Base-by-base conservation (phyloP, 2,797 vertebrate species). In the Labeo calbasu region DNA sequence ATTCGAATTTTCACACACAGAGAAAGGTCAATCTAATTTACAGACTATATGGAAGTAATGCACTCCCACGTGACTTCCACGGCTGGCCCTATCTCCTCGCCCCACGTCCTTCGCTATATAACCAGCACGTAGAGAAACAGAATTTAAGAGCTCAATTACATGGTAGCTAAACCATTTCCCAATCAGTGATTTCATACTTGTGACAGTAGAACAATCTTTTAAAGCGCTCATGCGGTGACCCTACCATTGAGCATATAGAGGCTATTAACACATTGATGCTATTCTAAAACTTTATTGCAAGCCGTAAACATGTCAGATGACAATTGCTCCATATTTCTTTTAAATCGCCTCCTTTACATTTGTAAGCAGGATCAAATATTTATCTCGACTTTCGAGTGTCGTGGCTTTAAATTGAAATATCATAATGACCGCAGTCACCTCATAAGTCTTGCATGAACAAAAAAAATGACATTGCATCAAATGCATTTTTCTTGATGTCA, bases 121-220 rank as follows among this genome's bases (percentile, higher is more conserved):
- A 84, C 73, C 77, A 71, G 77, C 80, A 73, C 55, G 46, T 55
- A 76, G 70, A 84, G 79, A 36, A 69, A 82, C 43, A 81, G 71
- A 77, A 84, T 87, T 82, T 82, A 87, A 88, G 66, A 77, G 86
- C 76, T 86, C 87, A 88, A 88, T 88, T 87, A 88, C 88, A 84
- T 78, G 87, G 59, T 80, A 80, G 84, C 55, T 77, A 87, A 79
- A 63, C 80, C 71, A 50, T 88, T 88, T 88, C 81, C 19, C 79
- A 86, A 86, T 85, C 82, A 43, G 71, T 76, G 86, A 83, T 83
- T 88, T 84, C 84, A 84, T 80, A 77, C 82, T 79, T 84, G 46
- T 84, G 84, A 79, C 84, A 70, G 80, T 77, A 79, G 73, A 84
- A 87, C 76, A 84, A 86, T 85, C 84, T 76, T 86, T 86, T 71